Evolutionary conservation across 2,888 invertebrate genomes (phyloP).

Genomic region (Halictus quadricinctus): DNA sequence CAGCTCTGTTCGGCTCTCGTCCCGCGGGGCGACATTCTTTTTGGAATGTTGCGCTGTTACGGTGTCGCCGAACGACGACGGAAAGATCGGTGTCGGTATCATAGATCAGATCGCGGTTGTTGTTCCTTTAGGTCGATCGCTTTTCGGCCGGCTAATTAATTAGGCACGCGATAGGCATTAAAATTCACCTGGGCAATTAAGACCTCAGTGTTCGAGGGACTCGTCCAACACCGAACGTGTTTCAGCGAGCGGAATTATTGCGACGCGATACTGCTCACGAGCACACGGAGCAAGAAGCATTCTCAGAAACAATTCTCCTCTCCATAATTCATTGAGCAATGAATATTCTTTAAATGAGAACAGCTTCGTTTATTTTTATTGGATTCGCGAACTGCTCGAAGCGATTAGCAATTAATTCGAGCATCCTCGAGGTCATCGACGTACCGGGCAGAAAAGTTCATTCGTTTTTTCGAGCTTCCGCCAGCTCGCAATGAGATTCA

Average conservation of each 20-base stretch:
- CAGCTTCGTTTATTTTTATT: neutral
- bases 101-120: slow-evolving; percentile 38
- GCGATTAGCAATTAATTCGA: neutral
- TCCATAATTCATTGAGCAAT: slow-evolving; percentile 9
- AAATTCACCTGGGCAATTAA: slow-evolving; percentile 78
- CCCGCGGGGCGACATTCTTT: neutral
- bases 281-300: neutral
- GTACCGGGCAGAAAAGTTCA: neutral
- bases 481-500: neutral
- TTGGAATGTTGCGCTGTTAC: neutral
- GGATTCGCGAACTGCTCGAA: neutral
- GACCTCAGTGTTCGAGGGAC: slow-evolving; percentile 73
- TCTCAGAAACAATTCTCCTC: slow-evolving; percentile 6
- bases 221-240: slow-evolving; percentile 71
- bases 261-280: slow-evolving; percentile 1
- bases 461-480: neutral
- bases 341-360: neutral
- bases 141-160: slow-evolving; percentile 78
- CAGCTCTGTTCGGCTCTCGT: neutral
- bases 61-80: neutral
- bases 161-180: slow-evolving; percentile 77
- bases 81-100: slow-evolving; percentile 8
- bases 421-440: neutral
- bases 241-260: slow-evolving; percentile 37
- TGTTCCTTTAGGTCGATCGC: slow-evolving; percentile 75